Percentiles rank a stretch among this genome's conserved stretches.
These are phyloP conservation scores for Lasioglossum zephyrum DNA, from an alignment of 2,888 invertebrate genomes.

Conservation along the genomic window DNA sequence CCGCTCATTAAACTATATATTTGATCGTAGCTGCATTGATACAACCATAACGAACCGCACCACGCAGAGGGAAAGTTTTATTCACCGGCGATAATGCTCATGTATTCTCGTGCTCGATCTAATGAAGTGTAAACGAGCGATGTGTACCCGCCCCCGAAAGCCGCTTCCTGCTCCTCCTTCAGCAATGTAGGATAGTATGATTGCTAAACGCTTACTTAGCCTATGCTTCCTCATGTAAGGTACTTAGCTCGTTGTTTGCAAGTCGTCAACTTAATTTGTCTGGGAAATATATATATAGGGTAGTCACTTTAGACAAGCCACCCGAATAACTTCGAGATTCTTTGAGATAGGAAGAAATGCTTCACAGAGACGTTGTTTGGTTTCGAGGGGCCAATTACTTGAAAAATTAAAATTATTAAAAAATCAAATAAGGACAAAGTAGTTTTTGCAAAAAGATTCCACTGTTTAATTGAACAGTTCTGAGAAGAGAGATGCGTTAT, in stretches of 20 bases:
- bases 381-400: no score
- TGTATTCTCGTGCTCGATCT: conserved; percentile 41
- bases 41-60: not conserved
- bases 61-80: conserved; percentile 27
- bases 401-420: no score
- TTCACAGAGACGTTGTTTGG: no score
- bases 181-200: conserved; percentile 42
- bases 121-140: conserved; percentile 60
- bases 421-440: no score
- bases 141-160: conserved; percentile 37
- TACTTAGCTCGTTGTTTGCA: conserved; percentile 46
- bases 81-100: conserved; percentile 18
- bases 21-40: conserved; percentile 28
- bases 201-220: conserved; percentile 62
- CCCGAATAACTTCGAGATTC: no score
- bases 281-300: conserved; percentile 24
- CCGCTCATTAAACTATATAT: conserved; percentile 48
- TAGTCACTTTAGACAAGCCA: no score
- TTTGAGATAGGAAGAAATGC: no score
- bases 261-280: conserved; percentile 54
- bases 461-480: no score
- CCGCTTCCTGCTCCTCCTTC: conserved; percentile 32
- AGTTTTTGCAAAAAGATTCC: no score
- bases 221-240: conserved; percentile 34
- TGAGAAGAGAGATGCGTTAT: no score